Evolutionary conservation across 2,888 invertebrate species (phyloP), one percentile per base, ranked within the genome.

Genomic region (Philereme transversata): DNA sequence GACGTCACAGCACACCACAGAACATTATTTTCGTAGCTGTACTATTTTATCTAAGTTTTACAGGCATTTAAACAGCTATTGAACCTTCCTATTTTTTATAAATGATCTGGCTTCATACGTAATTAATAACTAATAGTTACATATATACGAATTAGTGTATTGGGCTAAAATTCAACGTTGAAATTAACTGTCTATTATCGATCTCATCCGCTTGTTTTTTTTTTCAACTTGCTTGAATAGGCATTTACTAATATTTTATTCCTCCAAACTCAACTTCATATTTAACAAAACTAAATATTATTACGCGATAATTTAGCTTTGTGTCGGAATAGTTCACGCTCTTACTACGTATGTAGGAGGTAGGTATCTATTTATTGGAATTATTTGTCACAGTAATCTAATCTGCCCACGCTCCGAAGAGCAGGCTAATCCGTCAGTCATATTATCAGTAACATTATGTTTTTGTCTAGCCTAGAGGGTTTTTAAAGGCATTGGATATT

Each of bases 381-480:
- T 55, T 58, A 51, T 58, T 62, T 59, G 59, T 63, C 59, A 56
- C 50, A 43, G 60, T 60, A 60, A 69, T 69, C 69, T 69, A 63
- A 69, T 69, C 64, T 57, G 36, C 53, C 53, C 55, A 57, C 60
- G 56, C 53, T 60, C 57, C 57, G 43, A 33, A 52, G 65, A 65
- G 58, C 55, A 58, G 41, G 62, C 48, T 65, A 58, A 67, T 67
- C 69, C 56, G 46, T 49, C 60, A 48, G 61, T 65, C 34, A 48
- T 63, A 64, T 59, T 50, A 57, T 60, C 64, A 60, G 10, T 55
- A 60, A 54, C 50, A 59, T 53, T 57, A 60, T 51, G 41, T 52
- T 51, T 46, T 46, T 56, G 48, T 60, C 54, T 53, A 51, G 22
- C 35, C 47, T 46, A 35, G 35, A 51, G 51, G 45, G 49, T 55